Percentiles rank a stretch among this genome's conserved stretches.
Evolutionary conservation across 2,888 invertebrate species (phyloP).

Genomic region (Agrotis exclamationis): DNA sequence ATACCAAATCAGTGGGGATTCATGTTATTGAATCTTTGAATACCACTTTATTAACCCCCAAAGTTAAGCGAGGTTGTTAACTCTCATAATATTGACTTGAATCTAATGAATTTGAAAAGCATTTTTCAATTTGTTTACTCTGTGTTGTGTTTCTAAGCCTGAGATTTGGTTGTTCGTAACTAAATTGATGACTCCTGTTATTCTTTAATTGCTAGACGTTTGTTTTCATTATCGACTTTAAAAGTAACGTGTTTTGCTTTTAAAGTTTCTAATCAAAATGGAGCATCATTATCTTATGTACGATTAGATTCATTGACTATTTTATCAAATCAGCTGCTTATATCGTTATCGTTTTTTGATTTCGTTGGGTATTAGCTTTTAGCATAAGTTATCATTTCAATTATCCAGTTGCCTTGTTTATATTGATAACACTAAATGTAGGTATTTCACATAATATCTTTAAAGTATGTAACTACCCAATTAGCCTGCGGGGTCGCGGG

Average conservation of each 20-base stretch:
- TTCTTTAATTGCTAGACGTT: slow-evolving; percentile 28
- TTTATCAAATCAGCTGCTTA: slow-evolving; percentile 11
- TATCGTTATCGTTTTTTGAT: not conserved
- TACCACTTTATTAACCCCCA: slow-evolving; percentile 52
- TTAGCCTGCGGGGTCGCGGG: no score
- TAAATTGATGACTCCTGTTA: slow-evolving; percentile 12
- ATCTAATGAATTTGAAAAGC: slow-evolving; percentile 29
- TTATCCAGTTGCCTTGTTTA: not conserved
- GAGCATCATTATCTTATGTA: slow-evolving; percentile 12
- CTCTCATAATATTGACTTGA: slow-evolving; percentile 41
- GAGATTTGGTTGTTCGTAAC: slow-evolving; percentile 16
- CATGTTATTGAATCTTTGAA: slow-evolving; percentile 35
- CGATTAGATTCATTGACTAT: slow-evolving; percentile 7
- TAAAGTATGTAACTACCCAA: no score
- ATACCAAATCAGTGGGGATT: slow-evolving; percentile 51
- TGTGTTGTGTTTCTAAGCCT: slow-evolving; percentile 14
- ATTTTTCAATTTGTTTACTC: slow-evolving; percentile 33
- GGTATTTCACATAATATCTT: not conserved
- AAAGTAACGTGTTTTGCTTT: slow-evolving; percentile 19
- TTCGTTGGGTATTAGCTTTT: not conserved
- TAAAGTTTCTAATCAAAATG: slow-evolving; percentile 19
- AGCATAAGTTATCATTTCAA: not conserved
- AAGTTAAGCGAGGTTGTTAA: slow-evolving; percentile 45
- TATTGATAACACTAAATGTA: not conserved
- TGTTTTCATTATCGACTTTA: slow-evolving; percentile 1